These are phyloP conservation scores for Aythya baeri DNA, from an alignment of 2,113 vertebrate genomes.

Conservation along the genomic window DNA sequence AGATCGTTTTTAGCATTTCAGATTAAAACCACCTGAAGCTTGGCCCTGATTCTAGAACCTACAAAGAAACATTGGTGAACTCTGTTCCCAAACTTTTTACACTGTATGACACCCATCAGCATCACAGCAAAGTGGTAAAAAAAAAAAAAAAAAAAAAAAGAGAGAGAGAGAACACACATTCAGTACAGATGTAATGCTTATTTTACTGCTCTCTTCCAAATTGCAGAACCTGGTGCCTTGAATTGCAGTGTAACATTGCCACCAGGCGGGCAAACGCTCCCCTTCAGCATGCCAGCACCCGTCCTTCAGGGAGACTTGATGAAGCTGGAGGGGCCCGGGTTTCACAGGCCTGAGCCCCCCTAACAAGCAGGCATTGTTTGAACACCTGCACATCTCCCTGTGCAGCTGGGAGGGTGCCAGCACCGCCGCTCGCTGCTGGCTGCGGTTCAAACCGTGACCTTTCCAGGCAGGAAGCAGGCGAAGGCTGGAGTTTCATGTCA, in stretches of 20 bases:
- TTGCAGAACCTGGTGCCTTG: rapidly evolving
- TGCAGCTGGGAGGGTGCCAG: background rate
- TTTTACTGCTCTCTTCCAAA: background rate
- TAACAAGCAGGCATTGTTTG: background rate
- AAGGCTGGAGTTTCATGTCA: background rate
- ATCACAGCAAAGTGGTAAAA: rapidly evolving
- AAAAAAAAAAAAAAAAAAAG: background rate
- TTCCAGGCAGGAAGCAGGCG: background rate
- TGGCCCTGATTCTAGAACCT: background rate
- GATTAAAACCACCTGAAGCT: background rate
- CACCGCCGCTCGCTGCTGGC: background rate
- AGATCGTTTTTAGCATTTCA: background rate
- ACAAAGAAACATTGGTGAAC: rapidly evolving
- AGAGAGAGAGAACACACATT: rapidly evolving
- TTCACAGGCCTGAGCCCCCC: rapidly evolving
- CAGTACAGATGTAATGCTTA: rapidly evolving
- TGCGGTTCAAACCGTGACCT: background rate
- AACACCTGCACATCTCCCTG: background rate
- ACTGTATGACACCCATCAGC: rapidly evolving
- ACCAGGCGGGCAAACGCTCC: slow-evolving; percentile 22
- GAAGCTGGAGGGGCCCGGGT: background rate
- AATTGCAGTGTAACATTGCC: slow-evolving; percentile 41
- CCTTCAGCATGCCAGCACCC: rapidly evolving
- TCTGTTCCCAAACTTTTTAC: background rate
- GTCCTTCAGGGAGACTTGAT: background rate